Base-by-base conservation (phyloP, 2,888 invertebrate genomes). In the Agonopterix alstromeriana region DNA sequence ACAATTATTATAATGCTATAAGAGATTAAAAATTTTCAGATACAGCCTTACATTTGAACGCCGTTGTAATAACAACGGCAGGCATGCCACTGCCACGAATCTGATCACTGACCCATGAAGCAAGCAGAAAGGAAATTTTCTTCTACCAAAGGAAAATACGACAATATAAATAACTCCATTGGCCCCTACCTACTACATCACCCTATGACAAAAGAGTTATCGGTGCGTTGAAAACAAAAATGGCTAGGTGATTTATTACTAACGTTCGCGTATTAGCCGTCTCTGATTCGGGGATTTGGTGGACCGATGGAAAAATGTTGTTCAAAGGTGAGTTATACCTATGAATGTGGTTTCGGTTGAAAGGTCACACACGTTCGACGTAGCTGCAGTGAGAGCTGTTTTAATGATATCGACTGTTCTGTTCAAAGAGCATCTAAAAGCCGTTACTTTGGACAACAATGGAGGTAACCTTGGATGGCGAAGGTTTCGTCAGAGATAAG, bases 151-250 rank as follows among this genome's bases (percentile, higher is more conserved):
- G 73, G 82, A 85, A 86, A 87, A 86, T 82, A 87, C 82, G 80
- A 79, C 82, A 82, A 80, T 83, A 88, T 88, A 88, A 88, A 88
- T 88, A 88, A 88, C 87, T 88, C 86, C 77, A 86, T 84, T 70
- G 49, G 45, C 35, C 48, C 48, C 48, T 49, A 47, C 48, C 76
- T 73, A 75, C 78, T 84, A 84, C 85, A 83, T 85, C 87, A 83
- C 88, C 85, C 84, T 82, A 86, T 87, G 88, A 88, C 87, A 88
- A 88, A 88, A 88, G 88, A 88, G 88, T 88, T 88, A 88, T 87
- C 85, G 87, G 85, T 87, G 86, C 88, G 88, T 86, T 87, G 88
- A 88, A 86, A 88, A 88, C 88, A 88, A 87, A 88, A 88, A 88
- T 88, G 88, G 82, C 84, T 73, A 75, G 63, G 71, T 85, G 86